These are phyloP conservation scores for Lithobates sylvaticus DNA, from an alignment of 2,797 vertebrate species.

Conservation along the genomic window DNA sequence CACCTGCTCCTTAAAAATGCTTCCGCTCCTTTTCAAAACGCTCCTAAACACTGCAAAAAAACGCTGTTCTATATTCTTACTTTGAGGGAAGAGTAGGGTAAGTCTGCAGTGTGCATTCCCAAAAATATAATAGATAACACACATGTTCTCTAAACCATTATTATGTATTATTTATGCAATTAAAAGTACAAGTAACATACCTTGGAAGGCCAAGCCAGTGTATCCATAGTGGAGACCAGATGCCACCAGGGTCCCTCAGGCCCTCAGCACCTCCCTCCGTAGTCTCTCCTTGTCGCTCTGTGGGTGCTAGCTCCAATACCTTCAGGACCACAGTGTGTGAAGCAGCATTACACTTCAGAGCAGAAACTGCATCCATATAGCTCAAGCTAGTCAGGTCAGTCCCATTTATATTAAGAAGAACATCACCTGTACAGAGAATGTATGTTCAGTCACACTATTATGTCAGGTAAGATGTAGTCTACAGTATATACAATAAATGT, in stretches of 20 bases:
- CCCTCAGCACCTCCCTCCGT: conserved; percentile 70
- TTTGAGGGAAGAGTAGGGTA: too few species aligned
- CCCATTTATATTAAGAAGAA: conserved; percentile 90
- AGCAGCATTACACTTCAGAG: conserved; percentile 88
- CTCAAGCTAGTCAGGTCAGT: conserved; percentile 89
- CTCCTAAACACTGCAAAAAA: too few species aligned
- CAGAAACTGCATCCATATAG: conserved; percentile 89
- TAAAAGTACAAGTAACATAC: conserved; percentile 67
- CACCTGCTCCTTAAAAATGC: too few species aligned
- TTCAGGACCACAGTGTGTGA: conserved; percentile 83
- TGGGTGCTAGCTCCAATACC: conserved; percentile 82
- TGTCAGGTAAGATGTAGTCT: too few species aligned
- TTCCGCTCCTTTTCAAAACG: too few species aligned
- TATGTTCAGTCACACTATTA: neutral
- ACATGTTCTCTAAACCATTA: too few species aligned
- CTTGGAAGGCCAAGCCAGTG: conserved; percentile 90
- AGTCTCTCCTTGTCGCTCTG: conserved; percentile 74
- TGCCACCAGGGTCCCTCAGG: conserved; percentile 77
- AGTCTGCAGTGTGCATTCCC: too few species aligned
- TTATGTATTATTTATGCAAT: too few species aligned
- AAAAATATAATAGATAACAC: too few species aligned
- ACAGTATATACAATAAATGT: too few species aligned
- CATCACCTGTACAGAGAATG: conserved; percentile 78
- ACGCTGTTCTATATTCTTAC: too few species aligned
- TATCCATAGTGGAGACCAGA: conserved; percentile 90